Percentiles rank a stretch among this genome's conserved stretches.
Conservation (phyloP, 2,888 invertebrate species). For the Apomyelois bistriatella region DNA sequence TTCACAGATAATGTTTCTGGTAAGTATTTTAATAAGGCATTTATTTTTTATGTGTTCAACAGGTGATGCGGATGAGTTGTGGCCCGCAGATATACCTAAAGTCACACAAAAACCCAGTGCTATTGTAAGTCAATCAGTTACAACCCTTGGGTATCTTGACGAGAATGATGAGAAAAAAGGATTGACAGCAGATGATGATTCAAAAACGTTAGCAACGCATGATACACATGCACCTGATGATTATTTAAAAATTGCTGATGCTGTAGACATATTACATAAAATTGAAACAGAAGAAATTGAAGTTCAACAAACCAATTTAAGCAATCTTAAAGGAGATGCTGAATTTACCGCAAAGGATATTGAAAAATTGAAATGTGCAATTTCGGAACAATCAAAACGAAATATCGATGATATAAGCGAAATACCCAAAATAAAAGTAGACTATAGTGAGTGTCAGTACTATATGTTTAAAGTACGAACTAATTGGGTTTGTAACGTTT, state of each 20-base stretch:
- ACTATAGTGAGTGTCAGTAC: slow-evolving; percentile 32
- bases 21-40: too few relatives aligned
- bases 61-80: slow-evolving; percentile 60
- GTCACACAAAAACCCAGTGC: slow-evolving; percentile 40
- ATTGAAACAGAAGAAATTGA: background rate
- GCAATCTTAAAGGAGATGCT: background rate
- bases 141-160: slow-evolving; percentile 44
- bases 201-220: slow-evolving; percentile 2
- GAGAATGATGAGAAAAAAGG: slow-evolving; percentile 28
- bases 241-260: background rate
- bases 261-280: background rate
- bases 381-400: background rate
- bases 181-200: slow-evolving; percentile 47
- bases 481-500: too few relatives aligned
- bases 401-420: background rate
- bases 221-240: background rate
- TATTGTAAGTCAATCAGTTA: slow-evolving; percentile 53
- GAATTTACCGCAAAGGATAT: background rate
- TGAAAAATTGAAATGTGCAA: background rate
- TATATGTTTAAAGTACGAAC: too few relatives aligned
- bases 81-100: slow-evolving; percentile 46
- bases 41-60: slow-evolving; percentile 14
- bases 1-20: too few relatives aligned
- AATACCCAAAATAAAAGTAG: background rate
- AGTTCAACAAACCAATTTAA: background rate